Evolutionary conservation across 2,797 vertebrate species (phyloP), one percentile per base, ranked within the genome.

Genomic region (Hephaestus fuliginosus): DNA sequence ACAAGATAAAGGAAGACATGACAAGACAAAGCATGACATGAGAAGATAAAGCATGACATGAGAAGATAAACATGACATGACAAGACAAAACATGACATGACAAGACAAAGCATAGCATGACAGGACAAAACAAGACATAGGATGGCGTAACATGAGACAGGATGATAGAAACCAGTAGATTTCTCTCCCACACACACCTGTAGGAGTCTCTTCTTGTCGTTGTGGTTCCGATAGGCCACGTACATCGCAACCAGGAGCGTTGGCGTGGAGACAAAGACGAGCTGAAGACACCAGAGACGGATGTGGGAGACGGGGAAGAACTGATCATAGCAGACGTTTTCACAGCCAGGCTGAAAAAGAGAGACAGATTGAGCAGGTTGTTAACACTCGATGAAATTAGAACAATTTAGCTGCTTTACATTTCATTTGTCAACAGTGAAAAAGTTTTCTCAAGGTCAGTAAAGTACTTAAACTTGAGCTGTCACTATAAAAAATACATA

Each of bases 291-390:
- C 95, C 95, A 96, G 51, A 96, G 95, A 39, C 95, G 92, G 74
- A 96, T 92, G 87, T 96, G 95, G 30, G 95, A 96, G 63, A 96
- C 91, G 1, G 95, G 95, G 56, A 96, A 96, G 92, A 93, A 95
- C 71, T 94, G 94, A 72, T 96, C 95, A 3, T 95, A 96, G 85
- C 95, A 96, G 76, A 96, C 95, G 48, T 95, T 96, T 78, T 95
- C 92, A 86, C 95, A 96, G 63, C 95, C 95, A 0, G 95, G 95
- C 93, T 94, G 84, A 12, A 66, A 79, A 15, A 51, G 44, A 72
- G 17, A 55, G 1, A 61, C 7, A 39, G 6, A 33, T 33, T 3
- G 14, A 7, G 49, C 15, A 28, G 33, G 36, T 15, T 13, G 62
- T 60, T 39, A 33, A 33, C 30, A 5, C 5, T 33, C 11, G 1